Conservation (phyloP, 2,113 vertebrate genomes). For the Aptenodytes patagonicus region DNA sequence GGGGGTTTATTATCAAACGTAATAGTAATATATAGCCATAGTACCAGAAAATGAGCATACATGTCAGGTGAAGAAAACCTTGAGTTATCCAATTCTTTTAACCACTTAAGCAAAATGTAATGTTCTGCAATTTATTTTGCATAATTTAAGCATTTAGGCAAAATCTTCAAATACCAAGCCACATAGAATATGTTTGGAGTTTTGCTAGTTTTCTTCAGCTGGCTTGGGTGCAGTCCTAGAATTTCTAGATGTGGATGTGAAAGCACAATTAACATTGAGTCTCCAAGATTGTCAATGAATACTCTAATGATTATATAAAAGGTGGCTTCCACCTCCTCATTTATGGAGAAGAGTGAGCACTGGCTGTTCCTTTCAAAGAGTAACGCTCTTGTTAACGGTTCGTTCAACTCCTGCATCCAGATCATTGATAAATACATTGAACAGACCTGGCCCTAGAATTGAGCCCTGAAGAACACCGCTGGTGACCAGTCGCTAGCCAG, state of each 20-base stretch:
- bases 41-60: not conserved
- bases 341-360: not conserved
- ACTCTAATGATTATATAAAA: not conserved
- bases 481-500: not conserved
- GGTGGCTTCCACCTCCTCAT: not conserved
- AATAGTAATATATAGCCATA: not conserved
- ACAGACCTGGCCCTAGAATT: not conserved
- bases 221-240: not conserved
- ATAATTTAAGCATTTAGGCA: not conserved
- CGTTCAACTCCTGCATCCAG: not conserved
- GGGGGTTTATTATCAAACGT: not conserved
- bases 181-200: not conserved
- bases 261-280: not conserved
- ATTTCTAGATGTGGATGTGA: not conserved
- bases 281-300: not conserved
- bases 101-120: not conserved
- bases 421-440: not conserved
- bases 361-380: not conserved
- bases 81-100: not conserved
- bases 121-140: not conserved
- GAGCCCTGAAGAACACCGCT: not conserved
- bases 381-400: not conserved
- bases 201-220: not conserved
- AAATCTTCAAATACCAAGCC: not conserved
- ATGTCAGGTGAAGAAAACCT: not conserved